Conservation (phyloP, 2,797 vertebrate species). For the Astyanax mexicanus region DNA sequence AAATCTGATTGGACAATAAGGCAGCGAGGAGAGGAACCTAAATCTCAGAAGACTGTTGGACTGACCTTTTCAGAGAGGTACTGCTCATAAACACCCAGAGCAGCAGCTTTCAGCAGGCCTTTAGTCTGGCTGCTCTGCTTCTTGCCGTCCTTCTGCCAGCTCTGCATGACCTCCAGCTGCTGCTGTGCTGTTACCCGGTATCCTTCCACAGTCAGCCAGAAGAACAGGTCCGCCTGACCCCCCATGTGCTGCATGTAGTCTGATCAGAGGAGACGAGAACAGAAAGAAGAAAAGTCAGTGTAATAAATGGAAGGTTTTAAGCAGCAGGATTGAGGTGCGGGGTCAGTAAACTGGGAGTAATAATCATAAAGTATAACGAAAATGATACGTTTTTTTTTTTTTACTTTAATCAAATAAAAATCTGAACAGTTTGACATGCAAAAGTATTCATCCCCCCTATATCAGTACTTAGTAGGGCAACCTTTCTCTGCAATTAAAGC, state of each 20-base stretch:
- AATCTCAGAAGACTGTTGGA: not conserved
- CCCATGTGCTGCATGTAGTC: conserved; percentile 99
- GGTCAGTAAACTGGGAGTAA: too few relatives aligned
- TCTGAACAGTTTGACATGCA: too few relatives aligned
- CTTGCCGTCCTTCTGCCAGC: conserved; percentile 89
- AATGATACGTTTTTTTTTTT: too few relatives aligned
- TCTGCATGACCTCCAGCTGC: conserved; percentile 92
- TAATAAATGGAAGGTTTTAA: too few relatives aligned
- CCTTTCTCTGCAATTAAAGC: too few relatives aligned
- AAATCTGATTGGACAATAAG: too few relatives aligned
- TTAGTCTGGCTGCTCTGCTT: conserved; percentile 93
- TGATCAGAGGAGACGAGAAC: conserved; percentile 59
- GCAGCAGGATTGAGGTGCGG: too few relatives aligned
- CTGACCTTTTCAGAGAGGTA: conserved; percentile 97
- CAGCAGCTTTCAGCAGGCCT: conserved; percentile 91
- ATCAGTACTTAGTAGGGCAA: too few relatives aligned
- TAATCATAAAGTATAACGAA: too few relatives aligned
- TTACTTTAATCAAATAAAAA: too few relatives aligned
- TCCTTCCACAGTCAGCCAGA: conserved; percentile 99
- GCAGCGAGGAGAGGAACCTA: too few relatives aligned
- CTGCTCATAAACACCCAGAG: conserved; percentile 94
- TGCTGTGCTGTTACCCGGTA: conserved; percentile 98
- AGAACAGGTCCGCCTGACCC: conserved; percentile 97
- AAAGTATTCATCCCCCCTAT: too few relatives aligned
- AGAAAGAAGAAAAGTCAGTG: not conserved